phyloP scores from a whole-genome alignment of 2,888 invertebrate species.

The Drosophila nigricruria region DNA sequence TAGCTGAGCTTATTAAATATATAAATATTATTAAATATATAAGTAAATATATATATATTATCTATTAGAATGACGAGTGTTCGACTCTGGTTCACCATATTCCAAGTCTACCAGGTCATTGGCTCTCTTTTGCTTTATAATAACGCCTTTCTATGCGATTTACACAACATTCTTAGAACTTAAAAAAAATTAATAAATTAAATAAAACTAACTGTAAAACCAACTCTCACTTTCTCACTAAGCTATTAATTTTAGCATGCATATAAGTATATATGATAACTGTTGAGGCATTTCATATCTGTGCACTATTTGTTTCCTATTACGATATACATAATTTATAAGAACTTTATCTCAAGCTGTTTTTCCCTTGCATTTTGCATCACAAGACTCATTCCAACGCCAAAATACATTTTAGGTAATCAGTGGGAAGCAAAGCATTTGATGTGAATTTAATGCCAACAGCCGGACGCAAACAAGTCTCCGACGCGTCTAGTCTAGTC shows the following conservation, averaged over 20 bases:
- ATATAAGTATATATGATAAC: not conserved
- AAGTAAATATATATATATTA: too few relatives aligned
- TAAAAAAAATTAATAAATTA: too few relatives aligned
- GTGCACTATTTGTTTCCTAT: not conserved
- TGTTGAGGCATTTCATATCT: not conserved
- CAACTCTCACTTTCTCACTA: not conserved
- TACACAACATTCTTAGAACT: too few relatives aligned
- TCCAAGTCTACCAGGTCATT: not conserved
- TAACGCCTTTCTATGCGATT: not conserved
- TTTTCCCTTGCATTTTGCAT: not conserved
- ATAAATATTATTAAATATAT: too few relatives aligned
- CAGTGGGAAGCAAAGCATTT: constrained; percentile 43
- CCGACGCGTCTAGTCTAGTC: constrained; percentile 1
- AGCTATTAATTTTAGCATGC: not conserved
- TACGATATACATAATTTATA: not conserved
- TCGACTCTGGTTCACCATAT: not conserved
- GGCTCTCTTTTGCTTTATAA: not conserved
- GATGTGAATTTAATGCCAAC: constrained; percentile 64
- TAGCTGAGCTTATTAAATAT: not conserved
- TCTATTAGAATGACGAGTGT: not conserved
- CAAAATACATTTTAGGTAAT: constrained; percentile 21
- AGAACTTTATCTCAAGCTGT: not conserved
- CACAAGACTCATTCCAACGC: constrained; percentile 3
- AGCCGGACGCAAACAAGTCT: constrained; percentile 21
- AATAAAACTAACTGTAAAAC: too few relatives aligned